Conservation (phyloP, 2,888 invertebrate species). For the Sarcophaga rosellei region DNA sequence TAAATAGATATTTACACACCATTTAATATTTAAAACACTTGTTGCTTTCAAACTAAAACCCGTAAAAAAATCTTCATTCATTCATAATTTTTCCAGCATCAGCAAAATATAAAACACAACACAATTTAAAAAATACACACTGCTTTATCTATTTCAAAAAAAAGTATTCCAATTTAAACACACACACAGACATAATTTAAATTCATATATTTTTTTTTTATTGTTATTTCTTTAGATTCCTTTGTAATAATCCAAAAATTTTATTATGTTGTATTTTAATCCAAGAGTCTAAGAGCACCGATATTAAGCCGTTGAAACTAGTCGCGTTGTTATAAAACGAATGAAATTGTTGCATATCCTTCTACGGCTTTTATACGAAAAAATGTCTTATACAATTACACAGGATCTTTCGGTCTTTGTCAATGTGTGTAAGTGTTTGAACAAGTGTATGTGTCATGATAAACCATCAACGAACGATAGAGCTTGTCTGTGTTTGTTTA, state of each 20-base stretch:
- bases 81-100: conserved; percentile 33
- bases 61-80: neutral
- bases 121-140: neutral
- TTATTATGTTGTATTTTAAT: neutral
- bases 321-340: conserved; percentile 67
- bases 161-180: too few species aligned
- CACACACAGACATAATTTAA: conserved; percentile 6
- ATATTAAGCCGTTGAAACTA: conserved; percentile 12
- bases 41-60: neutral
- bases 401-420: conserved; percentile 30
- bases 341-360: conserved; percentile 70
- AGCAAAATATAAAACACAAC: too few species aligned
- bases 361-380: conserved; percentile 69
- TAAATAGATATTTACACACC: conserved; percentile 35
- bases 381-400: conserved; percentile 9
- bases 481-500: conserved; percentile 24
- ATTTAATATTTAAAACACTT: conserved; percentile 48
- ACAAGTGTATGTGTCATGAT: conserved; percentile 45
- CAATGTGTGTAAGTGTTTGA: conserved; percentile 25
- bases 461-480: conserved; percentile 12
- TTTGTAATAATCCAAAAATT: neutral
- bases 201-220: neutral
- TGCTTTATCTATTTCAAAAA: neutral
- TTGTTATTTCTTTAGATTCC: neutral
- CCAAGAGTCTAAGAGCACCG: neutral